Percentiles rank a stretch among this genome's conserved stretches.
Conservation (phyloP, 2,888 invertebrate species). For the Scotopteryx bipunctaria region DNA sequence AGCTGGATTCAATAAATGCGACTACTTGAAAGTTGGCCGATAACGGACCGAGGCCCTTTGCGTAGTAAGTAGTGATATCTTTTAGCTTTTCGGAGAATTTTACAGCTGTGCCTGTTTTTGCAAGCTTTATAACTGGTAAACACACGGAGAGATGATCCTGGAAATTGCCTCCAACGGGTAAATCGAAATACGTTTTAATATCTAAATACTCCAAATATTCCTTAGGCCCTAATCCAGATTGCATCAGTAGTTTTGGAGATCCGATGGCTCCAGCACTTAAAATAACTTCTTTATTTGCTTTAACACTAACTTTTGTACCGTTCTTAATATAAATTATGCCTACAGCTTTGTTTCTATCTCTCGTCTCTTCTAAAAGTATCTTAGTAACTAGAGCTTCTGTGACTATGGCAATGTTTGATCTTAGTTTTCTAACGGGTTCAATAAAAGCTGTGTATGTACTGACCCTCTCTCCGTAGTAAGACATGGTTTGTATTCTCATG, state of each 20-base stretch:
- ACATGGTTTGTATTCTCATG: constrained; percentile 74
- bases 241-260: constrained; percentile 73
- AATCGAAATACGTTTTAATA: constrained; percentile 59
- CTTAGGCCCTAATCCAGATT: constrained; percentile 73
- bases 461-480: constrained; percentile 74
- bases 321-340: constrained; percentile 71
- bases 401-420: constrained; percentile 64
- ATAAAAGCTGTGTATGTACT: constrained; percentile 74
- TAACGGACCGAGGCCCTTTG: constrained; percentile 68
- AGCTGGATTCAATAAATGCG: constrained; percentile 66
- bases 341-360: constrained; percentile 50
- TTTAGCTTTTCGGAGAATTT: constrained; percentile 70
- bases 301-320: constrained; percentile 63
- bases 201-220: constrained; percentile 75
- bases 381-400: constrained; percentile 73
- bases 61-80: constrained; percentile 70
- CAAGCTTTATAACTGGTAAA: constrained; percentile 68
- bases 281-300: constrained; percentile 66
- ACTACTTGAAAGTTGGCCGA: constrained; percentile 76
- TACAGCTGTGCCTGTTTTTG: constrained; percentile 61
- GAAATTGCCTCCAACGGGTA: constrained; percentile 74
- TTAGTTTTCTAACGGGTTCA: constrained; percentile 67
- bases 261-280: constrained; percentile 73
- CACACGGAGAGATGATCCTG: constrained; percentile 77
- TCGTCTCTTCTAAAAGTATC: constrained; percentile 56